A percentile compares a stretch with the other conserved stretches of the same genome.
phyloP scores from a whole-genome alignment of 2,888 invertebrate species.

The Gortyna flavago region DNA sequence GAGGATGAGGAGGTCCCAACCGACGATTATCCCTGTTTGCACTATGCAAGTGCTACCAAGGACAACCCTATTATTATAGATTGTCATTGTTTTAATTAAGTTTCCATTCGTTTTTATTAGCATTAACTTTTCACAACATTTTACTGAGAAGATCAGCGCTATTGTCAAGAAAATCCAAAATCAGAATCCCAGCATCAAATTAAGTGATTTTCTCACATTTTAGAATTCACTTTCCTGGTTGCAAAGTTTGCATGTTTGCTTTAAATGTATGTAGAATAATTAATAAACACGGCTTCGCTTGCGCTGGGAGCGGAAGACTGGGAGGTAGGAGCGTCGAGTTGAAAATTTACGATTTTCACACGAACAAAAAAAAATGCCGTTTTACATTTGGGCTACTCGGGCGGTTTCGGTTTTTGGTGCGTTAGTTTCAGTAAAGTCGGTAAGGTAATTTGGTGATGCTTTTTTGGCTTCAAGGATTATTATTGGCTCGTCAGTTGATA shows the following conservation, averaged over 20 bases:
- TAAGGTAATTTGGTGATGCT: not conserved
- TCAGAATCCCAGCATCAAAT: not conserved
- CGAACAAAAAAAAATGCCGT: conserved; percentile 34
- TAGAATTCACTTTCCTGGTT: conserved; percentile 38
- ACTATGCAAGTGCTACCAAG: too few species aligned
- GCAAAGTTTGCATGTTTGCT: conserved; percentile 60
- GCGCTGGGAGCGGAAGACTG: conserved; percentile 48
- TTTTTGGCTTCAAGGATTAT: not conserved
- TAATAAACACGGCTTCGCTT: conserved; percentile 58
- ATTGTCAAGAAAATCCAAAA: not conserved
- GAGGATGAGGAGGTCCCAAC: too few species aligned
- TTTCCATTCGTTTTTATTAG: not conserved
- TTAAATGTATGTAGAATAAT: conserved; percentile 65
- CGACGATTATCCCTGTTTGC: too few species aligned
- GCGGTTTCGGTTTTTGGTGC: conserved; percentile 30
- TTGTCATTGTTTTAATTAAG: not conserved
- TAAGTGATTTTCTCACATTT: conserved; percentile 38
- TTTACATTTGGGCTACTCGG: conserved; percentile 20
- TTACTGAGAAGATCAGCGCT: not conserved
- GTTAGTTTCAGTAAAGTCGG: conserved; percentile 23
- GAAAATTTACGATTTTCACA: conserved; percentile 59
- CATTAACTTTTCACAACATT: not conserved
- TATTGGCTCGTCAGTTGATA: not conserved
- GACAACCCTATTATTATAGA: not conserved
- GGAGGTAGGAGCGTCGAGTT: conserved; percentile 48